These are phyloP conservation scores for Embidobia sp. DNA, from an alignment of 2,888 invertebrate genomes.

Conservation along the genomic window DNA sequence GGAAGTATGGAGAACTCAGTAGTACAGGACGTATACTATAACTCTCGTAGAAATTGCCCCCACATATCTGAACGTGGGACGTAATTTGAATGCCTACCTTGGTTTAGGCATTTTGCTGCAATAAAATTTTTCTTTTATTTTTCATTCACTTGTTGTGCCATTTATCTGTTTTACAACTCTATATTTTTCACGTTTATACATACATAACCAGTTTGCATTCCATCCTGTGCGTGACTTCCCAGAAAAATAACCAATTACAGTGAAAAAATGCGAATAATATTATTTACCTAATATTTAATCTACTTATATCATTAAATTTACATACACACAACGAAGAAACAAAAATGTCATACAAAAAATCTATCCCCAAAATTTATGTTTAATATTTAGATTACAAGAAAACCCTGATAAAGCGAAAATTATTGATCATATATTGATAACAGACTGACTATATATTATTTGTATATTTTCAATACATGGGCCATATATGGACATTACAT, in stretches of 20 bases:
- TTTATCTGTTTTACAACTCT: constrained; percentile 37
- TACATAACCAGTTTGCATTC: constrained; percentile 19
- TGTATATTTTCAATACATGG: no score
- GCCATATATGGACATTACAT: no score
- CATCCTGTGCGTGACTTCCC: neutral
- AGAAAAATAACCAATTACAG: constrained; percentile 11
- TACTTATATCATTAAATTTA: constrained; percentile 3
- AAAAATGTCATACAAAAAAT: no score
- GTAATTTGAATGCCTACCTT: constrained; percentile 48
- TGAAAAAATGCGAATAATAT: constrained; percentile 4
- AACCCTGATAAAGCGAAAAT: no score
- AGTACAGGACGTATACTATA: constrained; percentile 31
- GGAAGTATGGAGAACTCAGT: constrained; percentile 22
- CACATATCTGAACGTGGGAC: constrained; percentile 27
- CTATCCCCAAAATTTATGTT: no score
- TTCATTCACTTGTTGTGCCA: constrained; percentile 44
- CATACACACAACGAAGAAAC: no score
- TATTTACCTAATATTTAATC: neutral
- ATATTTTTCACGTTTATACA: constrained; percentile 24
- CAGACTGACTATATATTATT: no score
- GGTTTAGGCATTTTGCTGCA: constrained; percentile 31
- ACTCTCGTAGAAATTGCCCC: constrained; percentile 44
- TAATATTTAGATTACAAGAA: no score
- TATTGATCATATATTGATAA: no score
- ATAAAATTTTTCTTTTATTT: constrained; percentile 44